Evolutionary conservation across 1,140 invertebrate genomes (phyloP).

Genomic region (Lepidurus couesii): DNA sequence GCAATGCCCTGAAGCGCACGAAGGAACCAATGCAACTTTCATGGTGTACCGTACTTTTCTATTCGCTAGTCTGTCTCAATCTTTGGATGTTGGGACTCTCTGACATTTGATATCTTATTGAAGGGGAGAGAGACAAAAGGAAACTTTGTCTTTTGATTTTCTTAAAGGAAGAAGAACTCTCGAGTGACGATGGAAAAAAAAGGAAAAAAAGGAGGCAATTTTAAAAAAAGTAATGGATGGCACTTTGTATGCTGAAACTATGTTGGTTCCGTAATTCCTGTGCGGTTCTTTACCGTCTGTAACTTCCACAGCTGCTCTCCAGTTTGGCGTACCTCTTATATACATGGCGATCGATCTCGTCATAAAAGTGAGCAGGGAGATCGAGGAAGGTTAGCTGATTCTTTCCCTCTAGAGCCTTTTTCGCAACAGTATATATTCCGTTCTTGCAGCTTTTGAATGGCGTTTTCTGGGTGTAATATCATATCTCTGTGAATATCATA

Average conservation of each 20-base stretch:
- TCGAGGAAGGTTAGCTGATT: neutral
- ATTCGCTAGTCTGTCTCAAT: neutral
- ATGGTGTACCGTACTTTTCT: neutral
- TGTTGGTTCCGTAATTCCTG: neutral
- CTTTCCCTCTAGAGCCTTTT: neutral
- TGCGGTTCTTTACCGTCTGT: neutral
- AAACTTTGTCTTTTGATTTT: neutral
- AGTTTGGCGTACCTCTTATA: neutral
- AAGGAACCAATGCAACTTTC: neutral
- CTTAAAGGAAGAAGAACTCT: neutral
- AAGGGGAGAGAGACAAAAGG: neutral
- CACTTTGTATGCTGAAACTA: neutral
- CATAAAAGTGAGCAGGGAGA: constrained; percentile 7
- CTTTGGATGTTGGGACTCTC: neutral
- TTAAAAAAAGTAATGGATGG: neutral
- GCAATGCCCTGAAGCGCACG: neutral
- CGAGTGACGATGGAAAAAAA: neutral
- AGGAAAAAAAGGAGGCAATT: neutral
- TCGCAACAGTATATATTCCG: neutral
- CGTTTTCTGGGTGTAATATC: neutral
- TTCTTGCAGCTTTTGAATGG: neutral
- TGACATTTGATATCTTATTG: neutral
- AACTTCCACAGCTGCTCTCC: neutral
- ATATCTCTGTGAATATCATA: neutral
- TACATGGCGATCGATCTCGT: constrained; percentile 6